Base-by-base conservation (phyloP, 2,113 vertebrate species). In the Thinocorus orbignyianus region DNA sequence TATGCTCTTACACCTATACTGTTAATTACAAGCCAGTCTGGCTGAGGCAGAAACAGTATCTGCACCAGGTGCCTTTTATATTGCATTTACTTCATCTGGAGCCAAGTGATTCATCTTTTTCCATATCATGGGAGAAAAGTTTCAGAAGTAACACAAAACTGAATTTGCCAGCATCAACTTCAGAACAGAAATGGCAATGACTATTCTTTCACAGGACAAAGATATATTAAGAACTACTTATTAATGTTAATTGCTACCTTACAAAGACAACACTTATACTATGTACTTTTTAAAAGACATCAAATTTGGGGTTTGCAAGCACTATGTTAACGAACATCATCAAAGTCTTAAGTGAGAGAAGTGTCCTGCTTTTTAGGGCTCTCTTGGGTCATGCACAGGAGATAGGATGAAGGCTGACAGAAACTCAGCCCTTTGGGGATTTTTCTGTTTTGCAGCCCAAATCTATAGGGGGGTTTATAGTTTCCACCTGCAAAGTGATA, bases 261-360 rank as follows among this genome's bases (percentile, higher is more conserved):
- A 37, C 37, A 58, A 66, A 90, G 41, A 49, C 31, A 70, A 87
- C 14, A 31, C 15, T 58, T 62, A 69, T 1, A 8, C 20, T 31
- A 7, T 28, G 13, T 23, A 39, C 30, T 28, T 78, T 66, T 86
- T 46, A 8, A 17, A 87, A 85, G 73, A 62, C 28, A 13, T 17
- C 30, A 55, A 57, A 83, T 57, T 12, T 60, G 41, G 33, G 20
- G 18, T 3, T 76, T 95, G 42, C 48, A 82, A 79, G 28, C 12
- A 25, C n/a, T 37, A 41, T 0, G 0, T 30, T 73, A 51, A 49
- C 1, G 1, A 91, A 57, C 17, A 13, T 64, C 31, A 64, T 5
- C 4, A 3, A 90, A 73, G 14, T 57, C 44, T 13, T 51, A 49
- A 95, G 46, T 37, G 65, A 74, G 18, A 62, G 76, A 65, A 72